Base-by-base conservation (phyloP, 2,797 vertebrate genomes). In the Cephalopachus bancanus region DNA sequence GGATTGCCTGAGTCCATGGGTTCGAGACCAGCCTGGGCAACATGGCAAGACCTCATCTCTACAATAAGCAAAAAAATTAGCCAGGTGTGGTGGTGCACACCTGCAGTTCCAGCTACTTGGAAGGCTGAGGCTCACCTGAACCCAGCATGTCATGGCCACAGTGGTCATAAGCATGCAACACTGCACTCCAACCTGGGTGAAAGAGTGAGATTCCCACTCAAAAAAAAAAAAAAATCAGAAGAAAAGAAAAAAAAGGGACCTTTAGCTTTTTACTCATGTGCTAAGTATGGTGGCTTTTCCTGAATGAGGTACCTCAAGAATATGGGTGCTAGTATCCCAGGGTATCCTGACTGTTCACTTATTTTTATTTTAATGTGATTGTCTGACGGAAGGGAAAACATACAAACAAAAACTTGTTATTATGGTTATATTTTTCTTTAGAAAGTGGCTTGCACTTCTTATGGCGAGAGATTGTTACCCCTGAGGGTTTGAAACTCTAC, bases 401-500 rank as follows among this genome's bases (percentile, higher is more conserved):
- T 44, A 89, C 14, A 94, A 93, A 71, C 11, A 92, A 89, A 96
- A 83, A 53, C 30, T 91, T 20, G 84, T 71, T 98, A 84, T 96
- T 24, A 1, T 74, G 26, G 76, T 69, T 95, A 5, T 80, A 64
- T 98, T 97, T 98, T 96, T 98, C 83, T 64, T 1, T 94, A 99
- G 99, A 99, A 97, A 99, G 98, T 89, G 96, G 88, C 0, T 97
- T 99, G 55, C 99, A 99, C 98, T 99, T 99, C 96, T 99, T 99
- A n/a, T 99, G 99, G 99, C 97, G 99, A 96, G 99, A 99, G 97
- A 96, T 99, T 97, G 93, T 99, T 83, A 99, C 99, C 94, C 95
- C 99, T 95, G 99, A 99, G 94, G 99, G 99, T 92, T 98, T 99
- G 96, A 99, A 99, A 98, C 98, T 99, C 92, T 99, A 99, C 98